Base-by-base conservation (phyloP, 1,140 invertebrate genomes). In the Thaumatotibia leucotreta region DNA sequence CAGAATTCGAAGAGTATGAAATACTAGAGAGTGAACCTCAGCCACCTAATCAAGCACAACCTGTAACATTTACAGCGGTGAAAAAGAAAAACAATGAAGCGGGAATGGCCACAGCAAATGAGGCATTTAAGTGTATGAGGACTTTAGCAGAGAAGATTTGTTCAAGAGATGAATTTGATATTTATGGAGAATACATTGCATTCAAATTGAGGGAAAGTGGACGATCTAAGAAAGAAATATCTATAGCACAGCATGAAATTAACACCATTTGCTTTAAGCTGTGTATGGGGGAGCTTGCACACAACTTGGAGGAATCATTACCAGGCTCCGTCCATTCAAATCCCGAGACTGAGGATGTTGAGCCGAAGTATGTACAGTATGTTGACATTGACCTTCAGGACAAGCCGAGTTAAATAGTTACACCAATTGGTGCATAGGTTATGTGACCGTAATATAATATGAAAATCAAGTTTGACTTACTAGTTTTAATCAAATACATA, bases 81-180 rank as follows among this genome's bases (percentile, higher is more conserved):
- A 58, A 17, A 27, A 58, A 27, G n/a, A 58, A 58, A 58, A 45
- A 45, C 39, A 45, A 45, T 20, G 39, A 45, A 45, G 20, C 39
- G 17, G 52, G 52, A 4, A n/a, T 4, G 0, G 23, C 52, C 1
- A 58, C 52, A 27, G 52, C 52, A 8, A 58, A 10, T 5, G 52
- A 58, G 24, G 52, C 52, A 20, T 58, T 58, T 27, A 58, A 58
- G n/a, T 58, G 52, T 8, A 58, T 58, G 52, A 58, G 52, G 24
- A 27, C 23, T 14, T 14, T 58, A 8, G 52, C 52, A 0, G 52
- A 58, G 27, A 58, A 58, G 17, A 27, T 58, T 14, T 58, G 52
- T 31, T 58, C 52, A 6, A n/a, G 52, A 27, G 52, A 58, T 10
- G 52, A 58, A 24, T 58, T 58, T 58, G 52, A 58, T 29, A 58